These are phyloP conservation scores for Desmodus rotundus DNA, from an alignment of 2,113 vertebrate genomes.

Conservation along the genomic window DNA sequence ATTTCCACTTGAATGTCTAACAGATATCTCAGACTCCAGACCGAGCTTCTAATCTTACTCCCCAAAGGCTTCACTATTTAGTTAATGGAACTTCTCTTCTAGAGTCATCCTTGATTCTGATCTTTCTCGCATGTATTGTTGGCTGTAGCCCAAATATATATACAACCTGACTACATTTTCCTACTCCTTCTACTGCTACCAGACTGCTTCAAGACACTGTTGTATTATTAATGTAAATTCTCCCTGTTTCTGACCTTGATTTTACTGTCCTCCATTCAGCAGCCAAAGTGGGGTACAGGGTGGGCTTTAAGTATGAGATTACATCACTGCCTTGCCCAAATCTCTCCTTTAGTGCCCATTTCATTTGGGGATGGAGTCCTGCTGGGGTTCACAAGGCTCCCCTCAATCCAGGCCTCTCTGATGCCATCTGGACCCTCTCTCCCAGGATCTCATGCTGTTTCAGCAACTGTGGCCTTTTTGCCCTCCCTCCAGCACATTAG, in stretches of 20 bases:
- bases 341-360: neutral
- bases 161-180: neutral
- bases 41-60: neutral
- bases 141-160: neutral
- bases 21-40: neutral
- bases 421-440: neutral
- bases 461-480: neutral
- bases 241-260: neutral
- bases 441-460: neutral
- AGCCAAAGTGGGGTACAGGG: accelerated
- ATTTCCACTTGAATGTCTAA: neutral
- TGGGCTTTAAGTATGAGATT: neutral
- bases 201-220: neutral
- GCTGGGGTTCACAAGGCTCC: neutral
- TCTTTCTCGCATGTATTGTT: neutral
- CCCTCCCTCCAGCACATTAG: neutral
- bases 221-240: neutral
- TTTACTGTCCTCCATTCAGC: neutral
- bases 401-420: neutral
- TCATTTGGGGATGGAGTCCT: neutral
- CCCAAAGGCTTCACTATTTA: neutral
- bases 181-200: neutral
- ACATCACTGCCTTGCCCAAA: neutral
- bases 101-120: neutral
- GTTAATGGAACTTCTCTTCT: neutral